Percentiles rank a stretch among this genome's conserved stretches.
These are phyloP conservation scores for Cynopterus sphinx DNA, from an alignment of 2,797 vertebrate species.

Conservation along the genomic window DNA sequence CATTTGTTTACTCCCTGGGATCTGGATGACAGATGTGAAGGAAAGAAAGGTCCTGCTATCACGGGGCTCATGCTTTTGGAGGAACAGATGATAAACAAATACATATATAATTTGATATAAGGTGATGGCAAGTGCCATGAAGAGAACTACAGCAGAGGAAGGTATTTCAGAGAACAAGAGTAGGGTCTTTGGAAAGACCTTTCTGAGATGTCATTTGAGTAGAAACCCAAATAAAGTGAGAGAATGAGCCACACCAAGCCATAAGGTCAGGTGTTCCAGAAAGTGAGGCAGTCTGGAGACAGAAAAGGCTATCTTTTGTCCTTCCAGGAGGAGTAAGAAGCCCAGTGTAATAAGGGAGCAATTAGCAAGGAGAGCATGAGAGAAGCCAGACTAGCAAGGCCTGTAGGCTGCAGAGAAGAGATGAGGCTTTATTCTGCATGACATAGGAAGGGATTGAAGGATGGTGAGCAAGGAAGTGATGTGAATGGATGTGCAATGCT, in stretches of 20 bases:
- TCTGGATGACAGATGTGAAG: neutral
- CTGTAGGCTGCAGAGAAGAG: neutral
- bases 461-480: neutral
- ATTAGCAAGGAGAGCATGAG: neutral
- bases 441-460: accelerated
- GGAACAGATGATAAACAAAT: neutral
- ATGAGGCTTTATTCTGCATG: neutral
- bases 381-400: too few relatives aligned
- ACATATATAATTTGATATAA: neutral
- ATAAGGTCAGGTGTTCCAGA: neutral
- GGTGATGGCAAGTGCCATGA: neutral
- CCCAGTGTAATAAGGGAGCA: neutral
- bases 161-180: neutral
- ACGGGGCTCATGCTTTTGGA: neutral
- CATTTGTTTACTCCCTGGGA: too few relatives aligned
- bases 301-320: neutral
- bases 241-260: neutral
- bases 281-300: neutral
- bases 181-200: neutral
- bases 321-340: neutral
- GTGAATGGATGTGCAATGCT: neutral
- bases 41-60: neutral
- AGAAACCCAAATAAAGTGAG: neutral
- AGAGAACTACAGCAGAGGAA: neutral
- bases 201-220: neutral